Percentiles rank a stretch among this genome's conserved stretches.
phyloP scores from a whole-genome alignment of 1,140 invertebrate species.

The Orius insidiosus region DNA sequence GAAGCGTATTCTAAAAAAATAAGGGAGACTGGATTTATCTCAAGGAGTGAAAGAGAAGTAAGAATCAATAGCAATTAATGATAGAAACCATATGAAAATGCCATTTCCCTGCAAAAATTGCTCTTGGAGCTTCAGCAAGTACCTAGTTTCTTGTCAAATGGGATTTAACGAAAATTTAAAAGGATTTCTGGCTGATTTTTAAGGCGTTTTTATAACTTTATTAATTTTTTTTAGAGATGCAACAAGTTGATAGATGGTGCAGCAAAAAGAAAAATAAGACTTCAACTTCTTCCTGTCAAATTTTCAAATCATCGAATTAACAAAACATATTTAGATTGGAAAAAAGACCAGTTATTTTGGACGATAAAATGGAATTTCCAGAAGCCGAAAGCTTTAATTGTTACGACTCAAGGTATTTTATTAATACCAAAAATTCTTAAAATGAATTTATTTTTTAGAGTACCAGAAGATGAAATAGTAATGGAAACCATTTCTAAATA shows the following conservation, averaged over 20 bases:
- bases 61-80: too few species aligned
- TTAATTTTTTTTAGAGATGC: conserved; percentile 20
- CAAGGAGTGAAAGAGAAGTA: neutral
- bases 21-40: too few species aligned
- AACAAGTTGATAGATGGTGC: conserved; percentile 43
- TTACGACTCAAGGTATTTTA: conserved; percentile 33
- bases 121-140: too few species aligned
- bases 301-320: conserved; percentile 51
- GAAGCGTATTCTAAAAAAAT: conserved; percentile 25
- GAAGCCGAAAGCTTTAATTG: conserved; percentile 30
- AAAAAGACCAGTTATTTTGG: conserved; percentile 47
- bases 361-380: conserved; percentile 56
- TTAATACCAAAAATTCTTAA: too few species aligned
- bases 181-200: too few species aligned
- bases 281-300: conserved; percentile 49
- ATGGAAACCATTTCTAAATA: conserved; percentile 11
- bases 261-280: conserved; percentile 30
- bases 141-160: too few species aligned
- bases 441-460: conserved; percentile 23
- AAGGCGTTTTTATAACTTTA: too few species aligned
- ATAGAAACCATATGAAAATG: too few species aligned
- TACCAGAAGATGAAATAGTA: conserved; percentile 23
- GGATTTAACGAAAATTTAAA: too few species aligned
- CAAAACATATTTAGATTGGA: conserved; percentile 46
- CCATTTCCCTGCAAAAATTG: too few species aligned